Base-by-base conservation (phyloP, 2,797 vertebrate species). In the Aplochiton taeniatus region DNA sequence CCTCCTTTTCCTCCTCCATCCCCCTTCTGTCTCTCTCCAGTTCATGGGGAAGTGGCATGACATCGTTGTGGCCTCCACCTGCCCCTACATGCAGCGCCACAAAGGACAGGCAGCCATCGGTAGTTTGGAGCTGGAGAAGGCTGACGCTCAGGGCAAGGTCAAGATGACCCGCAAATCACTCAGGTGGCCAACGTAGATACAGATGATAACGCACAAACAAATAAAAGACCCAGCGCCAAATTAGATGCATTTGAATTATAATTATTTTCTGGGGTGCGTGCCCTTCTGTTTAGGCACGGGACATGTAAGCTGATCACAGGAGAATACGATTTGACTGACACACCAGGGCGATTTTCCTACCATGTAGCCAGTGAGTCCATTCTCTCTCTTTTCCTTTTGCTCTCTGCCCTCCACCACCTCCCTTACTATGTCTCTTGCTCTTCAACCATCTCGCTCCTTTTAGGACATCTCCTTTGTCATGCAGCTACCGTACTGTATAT, bases 21-120 rank as follows among this genome's bases (percentile, higher is more conserved):
- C 46, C 57, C 56, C 9, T 11, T 20, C 45, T 50, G 19, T 50
- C 61, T 57, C 12, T 13, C 11, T 0, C 68, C 83, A 98, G 96
- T 91, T 97, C 65, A 88, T 94, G 0, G 97, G 97, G 20, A 96
- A 94, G 41, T 98, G 97, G 97, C 91, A 93, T 0, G 92, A 93
- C 1, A 4, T 97, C 0, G 95, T 91, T 0, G 19, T 89, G 0
- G 94, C 93, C 0, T 93, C 89, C 0, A 90, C 90, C 14, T 95
- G 93, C 69, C 79, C 67, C 0, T 83, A 92, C 80, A 60, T 93
- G 69, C 86, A 83, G 64, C 79, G 65, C 9, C 58, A 91, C 56
- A 89, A 77, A 53, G 70, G 65, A 53, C 89, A 83, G 0, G 71
- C 82, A 66, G 80, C 84, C 48, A 85, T 95, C 20, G 92, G 94